Percentiles rank a stretch among this genome's conserved stretches.
These are phyloP conservation scores for Carposina sasakii DNA, from an alignment of 1,140 invertebrate species.

Conservation along the genomic window DNA sequence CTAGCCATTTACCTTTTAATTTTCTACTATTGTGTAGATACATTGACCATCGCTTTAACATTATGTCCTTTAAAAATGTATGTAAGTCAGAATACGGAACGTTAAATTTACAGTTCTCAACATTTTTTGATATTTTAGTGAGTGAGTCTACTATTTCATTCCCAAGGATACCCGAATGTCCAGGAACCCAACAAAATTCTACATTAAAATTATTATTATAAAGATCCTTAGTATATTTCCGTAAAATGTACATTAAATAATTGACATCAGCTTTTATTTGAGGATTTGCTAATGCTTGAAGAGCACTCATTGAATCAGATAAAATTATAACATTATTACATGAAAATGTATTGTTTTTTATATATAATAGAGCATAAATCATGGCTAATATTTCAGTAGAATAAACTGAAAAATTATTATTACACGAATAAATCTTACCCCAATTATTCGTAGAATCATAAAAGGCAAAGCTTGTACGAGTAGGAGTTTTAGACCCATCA, in stretches of 20 bases:
- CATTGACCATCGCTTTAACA: slow-evolving; percentile 1
- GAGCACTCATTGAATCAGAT: slow-evolving; percentile 10
- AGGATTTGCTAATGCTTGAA: slow-evolving; percentile 2
- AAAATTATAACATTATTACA: slow-evolving; percentile 6
- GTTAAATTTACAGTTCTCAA: slow-evolving; percentile 4
- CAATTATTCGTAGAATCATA: neutral
- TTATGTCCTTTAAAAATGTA: neutral
- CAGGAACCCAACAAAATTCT: slow-evolving; percentile 9
- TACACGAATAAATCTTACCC: slow-evolving; percentile 4
- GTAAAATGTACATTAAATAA: slow-evolving; percentile 7
- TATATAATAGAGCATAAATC: slow-evolving; percentile 6
- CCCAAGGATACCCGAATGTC: slow-evolving; percentile 9
- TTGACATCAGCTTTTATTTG: neutral
- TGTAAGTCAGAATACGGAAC: slow-evolving; percentile 7
- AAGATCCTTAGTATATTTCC: neutral
- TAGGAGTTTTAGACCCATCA: slow-evolving; percentile 5
- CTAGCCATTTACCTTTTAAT: slow-evolving; percentile 10
- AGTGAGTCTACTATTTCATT: slow-evolving; percentile 8
- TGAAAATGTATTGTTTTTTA: neutral
- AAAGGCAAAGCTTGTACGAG: neutral
- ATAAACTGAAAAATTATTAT: slow-evolving; percentile 6
- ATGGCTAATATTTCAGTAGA: slow-evolving; percentile 5
- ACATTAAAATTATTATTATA: neutral
- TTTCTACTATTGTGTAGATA: neutral
- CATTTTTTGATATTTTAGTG: neutral